Evolutionary conservation across 2,888 invertebrate genomes (phyloP).

Genomic region (Polyommatus iphigenia): DNA sequence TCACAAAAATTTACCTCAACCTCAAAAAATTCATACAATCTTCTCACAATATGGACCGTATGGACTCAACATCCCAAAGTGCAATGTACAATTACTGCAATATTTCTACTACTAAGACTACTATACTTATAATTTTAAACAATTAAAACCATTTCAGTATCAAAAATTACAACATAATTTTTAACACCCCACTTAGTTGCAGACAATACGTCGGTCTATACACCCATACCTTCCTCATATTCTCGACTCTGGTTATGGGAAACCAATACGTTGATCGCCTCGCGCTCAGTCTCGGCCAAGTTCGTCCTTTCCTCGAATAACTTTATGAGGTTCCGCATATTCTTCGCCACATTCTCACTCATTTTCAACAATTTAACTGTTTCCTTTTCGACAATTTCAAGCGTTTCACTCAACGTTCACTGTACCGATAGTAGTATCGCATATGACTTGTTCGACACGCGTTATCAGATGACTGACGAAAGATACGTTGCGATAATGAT

Average conservation of each 20-base stretch:
- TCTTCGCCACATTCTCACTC: conserved; percentile 50
- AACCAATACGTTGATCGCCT: conserved; percentile 46
- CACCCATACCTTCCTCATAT: conserved; percentile 10
- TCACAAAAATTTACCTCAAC: background rate
- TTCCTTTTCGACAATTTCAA: conserved; percentile 46
- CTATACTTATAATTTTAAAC: too few species aligned
- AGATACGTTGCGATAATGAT: conserved; percentile 60
- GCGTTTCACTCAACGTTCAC: conserved; percentile 23
- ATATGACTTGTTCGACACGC: conserved; percentile 43
- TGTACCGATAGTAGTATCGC: conserved; percentile 38
- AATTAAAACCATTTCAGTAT: too few species aligned
- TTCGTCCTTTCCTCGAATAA: conserved; percentile 63
- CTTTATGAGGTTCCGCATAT: conserved; percentile 64
- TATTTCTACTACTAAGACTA: too few species aligned
- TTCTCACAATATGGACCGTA: too few species aligned
- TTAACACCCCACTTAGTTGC: background rate
- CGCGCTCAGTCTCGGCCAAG: conserved; percentile 48
- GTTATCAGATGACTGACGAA: conserved; percentile 54
- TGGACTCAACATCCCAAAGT: too few species aligned
- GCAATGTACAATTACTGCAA: too few species aligned
- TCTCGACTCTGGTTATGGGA: conserved; percentile 35
- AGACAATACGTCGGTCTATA: background rate
- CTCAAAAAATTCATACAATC: background rate
- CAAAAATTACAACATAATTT: background rate
- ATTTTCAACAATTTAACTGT: conserved; percentile 42